Conservation (phyloP, 2,113 vertebrate species). For the Saiga tatarica region DNA sequence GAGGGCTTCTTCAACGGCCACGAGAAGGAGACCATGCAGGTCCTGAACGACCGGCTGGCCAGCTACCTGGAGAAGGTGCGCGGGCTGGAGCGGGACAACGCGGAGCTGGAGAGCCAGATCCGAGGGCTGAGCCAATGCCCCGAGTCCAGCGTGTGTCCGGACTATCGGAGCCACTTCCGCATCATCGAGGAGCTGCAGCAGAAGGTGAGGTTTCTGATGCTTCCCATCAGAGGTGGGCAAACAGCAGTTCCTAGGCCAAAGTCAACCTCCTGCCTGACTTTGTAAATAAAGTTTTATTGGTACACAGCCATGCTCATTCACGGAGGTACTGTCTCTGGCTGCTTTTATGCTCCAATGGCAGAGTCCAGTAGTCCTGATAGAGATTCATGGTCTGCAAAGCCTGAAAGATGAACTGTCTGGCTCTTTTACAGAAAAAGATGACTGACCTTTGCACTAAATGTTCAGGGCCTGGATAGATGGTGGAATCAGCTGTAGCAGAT, state of each 20-base stretch:
- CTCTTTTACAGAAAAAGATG: not conserved
- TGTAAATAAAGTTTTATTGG: not conserved
- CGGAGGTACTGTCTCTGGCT: not conserved
- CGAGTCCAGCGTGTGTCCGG: not conserved
- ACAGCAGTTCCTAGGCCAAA: not conserved
- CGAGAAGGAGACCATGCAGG: slow-evolving; percentile 83
- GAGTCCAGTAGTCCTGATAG: not conserved
- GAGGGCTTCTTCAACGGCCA: slow-evolving; percentile 52
- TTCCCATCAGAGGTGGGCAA: not conserved
- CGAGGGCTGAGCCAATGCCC: slow-evolving; percentile 43
- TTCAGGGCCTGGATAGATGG: not conserved
- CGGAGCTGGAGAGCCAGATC: slow-evolving; percentile 73
- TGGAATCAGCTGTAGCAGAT: not conserved
- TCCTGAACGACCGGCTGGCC: slow-evolving; percentile 84
- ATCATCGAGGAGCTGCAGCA: slow-evolving; percentile 39
- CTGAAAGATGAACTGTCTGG: not conserved
- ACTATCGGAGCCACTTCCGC: slow-evolving; percentile 41
- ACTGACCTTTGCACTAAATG: not conserved
- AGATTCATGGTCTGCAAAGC: not conserved
- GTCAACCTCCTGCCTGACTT: not conserved
- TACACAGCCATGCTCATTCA: not conserved
- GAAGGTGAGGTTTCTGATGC: slow-evolving; percentile 30
- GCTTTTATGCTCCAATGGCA: not conserved
- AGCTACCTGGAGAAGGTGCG: slow-evolving; percentile 82
- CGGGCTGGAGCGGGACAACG: slow-evolving; percentile 82